Conservation (phyloP, 2,113 vertebrate genomes). For the Sceloporus tristichus region DNA sequence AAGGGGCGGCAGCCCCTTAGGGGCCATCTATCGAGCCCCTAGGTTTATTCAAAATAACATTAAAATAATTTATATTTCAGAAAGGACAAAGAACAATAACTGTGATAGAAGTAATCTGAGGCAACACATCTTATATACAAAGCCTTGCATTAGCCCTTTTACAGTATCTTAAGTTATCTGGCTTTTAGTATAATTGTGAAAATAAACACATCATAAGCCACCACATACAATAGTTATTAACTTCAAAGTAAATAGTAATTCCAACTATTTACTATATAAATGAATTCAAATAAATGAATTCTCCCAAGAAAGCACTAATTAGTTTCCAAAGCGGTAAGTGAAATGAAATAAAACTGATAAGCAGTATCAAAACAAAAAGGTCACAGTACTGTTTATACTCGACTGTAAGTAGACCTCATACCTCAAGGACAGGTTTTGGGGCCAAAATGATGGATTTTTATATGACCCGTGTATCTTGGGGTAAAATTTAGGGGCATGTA, state of each 20-base stretch:
- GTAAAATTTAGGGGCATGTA: no score
- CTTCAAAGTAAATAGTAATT: neutral
- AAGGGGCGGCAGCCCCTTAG: no score
- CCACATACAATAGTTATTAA: neutral
- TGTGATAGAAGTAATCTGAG: constrained; percentile 2
- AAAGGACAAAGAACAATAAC: neutral
- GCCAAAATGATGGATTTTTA: no score
- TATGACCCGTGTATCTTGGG: no score
- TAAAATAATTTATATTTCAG: rapidly evolving
- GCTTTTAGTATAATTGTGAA: constrained; percentile 9
- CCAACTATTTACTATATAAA: neutral
- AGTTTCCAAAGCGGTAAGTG: neutral
- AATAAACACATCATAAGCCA: neutral
- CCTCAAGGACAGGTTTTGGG: no score
- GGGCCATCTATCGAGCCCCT: no score
- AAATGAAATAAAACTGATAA: neutral
- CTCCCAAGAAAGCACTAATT: neutral
- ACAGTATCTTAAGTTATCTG: constrained; percentile 6
- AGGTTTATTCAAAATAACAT: neutral
- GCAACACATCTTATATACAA: constrained; percentile 4
- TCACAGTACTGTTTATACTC: neutral
- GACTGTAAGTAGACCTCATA: no score
- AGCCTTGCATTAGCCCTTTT: neutral
- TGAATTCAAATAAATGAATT: constrained; percentile 6
- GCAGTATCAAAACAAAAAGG: neutral